phyloP scores from a whole-genome alignment of 2,113 vertebrate species.

The human region GRCh38 chr11:125072001-125072500 shows the following conservation, averaged over 20 bases:
- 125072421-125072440: background rate
- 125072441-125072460: background rate
- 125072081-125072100: background rate
- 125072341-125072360: slow-evolving; percentile 58
- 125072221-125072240: slow-evolving; percentile 46
- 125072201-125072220: background rate
- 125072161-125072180: background rate
- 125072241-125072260: slow-evolving; percentile 50
- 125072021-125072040: background rate
- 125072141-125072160: background rate
- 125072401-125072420: background rate
- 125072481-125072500: background rate
- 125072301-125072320: slow-evolving; percentile 51
- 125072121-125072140: background rate
- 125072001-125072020: background rate
- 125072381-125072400: background rate
- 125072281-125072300: background rate
- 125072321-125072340: background rate
- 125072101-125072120: background rate
- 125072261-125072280: background rate
- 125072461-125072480: background rate
- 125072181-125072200: background rate
- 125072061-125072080: background rate
- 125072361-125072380: background rate
- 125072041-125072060: background rate